phyloP scores from a whole-genome alignment of 2,113 vertebrate species.

The Ctenomys sociabilis region DNA sequence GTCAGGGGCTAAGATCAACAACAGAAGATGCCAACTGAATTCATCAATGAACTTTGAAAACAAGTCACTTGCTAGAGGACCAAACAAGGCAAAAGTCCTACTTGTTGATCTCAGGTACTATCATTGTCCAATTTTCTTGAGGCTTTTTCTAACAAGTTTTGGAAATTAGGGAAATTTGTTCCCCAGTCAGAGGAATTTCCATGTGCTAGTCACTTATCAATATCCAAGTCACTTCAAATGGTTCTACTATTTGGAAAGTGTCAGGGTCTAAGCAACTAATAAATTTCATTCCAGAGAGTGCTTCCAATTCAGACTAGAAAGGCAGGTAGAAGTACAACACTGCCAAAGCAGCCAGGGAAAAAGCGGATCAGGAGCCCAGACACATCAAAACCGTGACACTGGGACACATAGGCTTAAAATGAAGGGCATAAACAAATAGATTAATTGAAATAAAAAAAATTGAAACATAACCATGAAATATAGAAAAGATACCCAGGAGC shows the following conservation, averaged over 20 bases:
- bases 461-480: neutral
- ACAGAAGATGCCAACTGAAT: conserved; percentile 41
- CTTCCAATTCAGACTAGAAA: neutral
- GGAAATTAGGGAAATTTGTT: conserved; percentile 18
- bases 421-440: neutral
- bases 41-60: neutral
- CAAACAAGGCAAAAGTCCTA: neutral
- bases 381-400: neutral
- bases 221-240: neutral
- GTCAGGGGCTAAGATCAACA: neutral
- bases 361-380: neutral
- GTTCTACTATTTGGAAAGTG: conserved; percentile 1
- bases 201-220: neutral
- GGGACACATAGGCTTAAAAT: neutral
- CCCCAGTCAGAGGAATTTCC: neutral
- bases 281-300: neutral
- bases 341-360: neutral
- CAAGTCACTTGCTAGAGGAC: conserved; percentile 28
- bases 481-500: neutral
- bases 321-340: neutral
- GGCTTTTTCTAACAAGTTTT: neutral
- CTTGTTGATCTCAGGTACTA: conserved; percentile 11
- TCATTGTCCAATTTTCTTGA: neutral
- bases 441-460: too few relatives aligned
- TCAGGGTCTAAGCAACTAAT: neutral